Evolutionary conservation across 2,113 vertebrate species (phyloP).

Genomic region (Corythaixoides concolor): DNA sequence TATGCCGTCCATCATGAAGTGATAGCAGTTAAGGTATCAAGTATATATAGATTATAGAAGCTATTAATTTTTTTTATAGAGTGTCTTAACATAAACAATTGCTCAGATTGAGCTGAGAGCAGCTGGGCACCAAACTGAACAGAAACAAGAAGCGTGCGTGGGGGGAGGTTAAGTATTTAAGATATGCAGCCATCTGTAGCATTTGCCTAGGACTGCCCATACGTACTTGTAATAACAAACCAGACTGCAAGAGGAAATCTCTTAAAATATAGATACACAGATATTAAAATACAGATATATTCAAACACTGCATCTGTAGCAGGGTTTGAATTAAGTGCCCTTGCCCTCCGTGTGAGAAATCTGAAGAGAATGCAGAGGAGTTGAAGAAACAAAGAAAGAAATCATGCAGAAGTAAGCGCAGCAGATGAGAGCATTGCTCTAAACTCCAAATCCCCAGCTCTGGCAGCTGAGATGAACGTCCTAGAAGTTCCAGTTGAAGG

Average conservation of each 20-base stretch:
- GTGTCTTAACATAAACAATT: slow-evolving; percentile 54
- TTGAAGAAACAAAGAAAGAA: slow-evolving; percentile 35
- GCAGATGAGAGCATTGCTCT: background rate
- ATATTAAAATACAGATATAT: background rate
- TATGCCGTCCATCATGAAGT: rapidly evolving
- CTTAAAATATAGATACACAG: background rate
- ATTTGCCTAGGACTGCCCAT: background rate
- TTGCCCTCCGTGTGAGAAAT: background rate
- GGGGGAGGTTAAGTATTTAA: slow-evolving; percentile 52
- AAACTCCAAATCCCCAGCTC: background rate
- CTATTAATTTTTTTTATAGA: slow-evolving; percentile 24
- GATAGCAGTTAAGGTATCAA: background rate
- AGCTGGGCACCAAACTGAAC: slow-evolving; percentile 47
- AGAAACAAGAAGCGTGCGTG: slow-evolving; percentile 28
- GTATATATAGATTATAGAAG: background rate
- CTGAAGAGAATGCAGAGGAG: background rate
- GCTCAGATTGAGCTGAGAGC: slow-evolving; percentile 63
- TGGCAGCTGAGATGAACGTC: background rate
- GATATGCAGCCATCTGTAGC: slow-evolving; percentile 53
- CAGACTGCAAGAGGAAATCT: background rate
- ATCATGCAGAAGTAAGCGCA: background rate
- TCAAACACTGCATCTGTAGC: background rate
- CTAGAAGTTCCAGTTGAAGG: background rate
- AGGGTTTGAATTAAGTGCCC: background rate
- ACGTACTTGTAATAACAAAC: background rate